Evolutionary conservation across 2,888 invertebrate species (phyloP), one percentile per base, ranked within the genome.

Genomic region (Drosophila dives): DNA sequence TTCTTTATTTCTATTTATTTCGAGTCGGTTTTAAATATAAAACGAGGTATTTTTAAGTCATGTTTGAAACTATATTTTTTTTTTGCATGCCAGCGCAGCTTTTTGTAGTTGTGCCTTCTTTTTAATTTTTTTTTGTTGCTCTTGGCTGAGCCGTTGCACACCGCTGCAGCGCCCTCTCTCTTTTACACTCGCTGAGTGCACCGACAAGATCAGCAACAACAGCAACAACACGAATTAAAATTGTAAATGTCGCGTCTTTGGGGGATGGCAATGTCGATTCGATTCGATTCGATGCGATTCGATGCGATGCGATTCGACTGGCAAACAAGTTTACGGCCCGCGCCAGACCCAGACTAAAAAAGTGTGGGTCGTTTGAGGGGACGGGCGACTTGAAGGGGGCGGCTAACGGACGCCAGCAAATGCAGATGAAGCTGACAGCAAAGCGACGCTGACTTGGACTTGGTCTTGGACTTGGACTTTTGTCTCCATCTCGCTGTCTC

Each of bases 391-490:
- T 20, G 20, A 4, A 4, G 15, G 45, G 26, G 23, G 32, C 7
- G 11, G 56, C 56, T 65, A 71, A 83, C 78, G 77, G 68, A 81
- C 79, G 88, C 79, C 75, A 89, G 73, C 85, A 85, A 85, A 85
- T 89, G 86, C 90, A 85, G 90, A 89, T 88, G 85, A 81, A 76
- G 86, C 77, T 87, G 87, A 78, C 84, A 83, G 83, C 86, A 75
- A 49, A 49, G 49, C 49, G 49, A 49, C 49, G 49, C 49, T 49
- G n/a, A 38, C 54, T 53, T 34, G 33, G 15, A 53, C 53, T 55
- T 54, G 54, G 54, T 10, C 32, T 50, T 42, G 38, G 20, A 48
- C 50, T 50, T 50, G 50, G 29, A 50, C 29, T 49, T 26, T 48
- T 36, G 38, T 26, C n/a, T 56, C 32, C 51, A 26, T 23, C 26